Evolutionary conservation across 1,140 invertebrate genomes (phyloP), one percentile per base, ranked within the genome.

Genomic region (Zaprionus kolodkinae): DNA sequence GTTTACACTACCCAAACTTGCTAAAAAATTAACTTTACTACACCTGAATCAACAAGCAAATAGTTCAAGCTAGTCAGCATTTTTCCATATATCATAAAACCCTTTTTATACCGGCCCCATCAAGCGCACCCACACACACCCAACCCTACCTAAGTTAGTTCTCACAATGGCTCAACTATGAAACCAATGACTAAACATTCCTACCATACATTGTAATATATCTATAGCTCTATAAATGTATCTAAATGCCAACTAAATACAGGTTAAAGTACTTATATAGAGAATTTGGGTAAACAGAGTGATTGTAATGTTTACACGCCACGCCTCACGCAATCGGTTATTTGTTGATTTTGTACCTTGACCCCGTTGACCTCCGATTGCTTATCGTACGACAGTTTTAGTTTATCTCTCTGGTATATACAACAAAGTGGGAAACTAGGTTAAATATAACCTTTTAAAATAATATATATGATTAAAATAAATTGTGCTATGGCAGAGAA

Each of bases 331-430:
- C 40, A 45, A 45, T n/a, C n/a, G 13, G 5, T n/a, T 10, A 43
- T 21, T 11, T 50, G 9, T 5, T 12, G 7, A 12, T 50, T 57
- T 59, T 56, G 60, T 25, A 64, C 60, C 60, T 55, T 71, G 60
- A 71, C 62, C 68, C 27, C 15, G 3, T n/a, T n/a, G n/a, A n/a
- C 0, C 27, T 30, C 33, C 25, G 21, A 60, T 25, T 17, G 27
- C 15, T 65, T 65, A 71, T 71, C 68, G 38, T 13, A 15, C 63
- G 67, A 70, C 48, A 17, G 6, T 54, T 69, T 15, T 15, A n/a
- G n/a, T 45, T 9, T 61, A 54, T 54, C 50, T 17, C 30, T 55
- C 21, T n/a, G n/a, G n/a, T 11, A 52, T 50, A 50, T 54, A 52
- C 13, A 61, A 50, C 0, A 12, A 12, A 12, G 15, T 10, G 17